Conservation (phyloP, 2,888 invertebrate species). For the Urechis unicinctus region DNA sequence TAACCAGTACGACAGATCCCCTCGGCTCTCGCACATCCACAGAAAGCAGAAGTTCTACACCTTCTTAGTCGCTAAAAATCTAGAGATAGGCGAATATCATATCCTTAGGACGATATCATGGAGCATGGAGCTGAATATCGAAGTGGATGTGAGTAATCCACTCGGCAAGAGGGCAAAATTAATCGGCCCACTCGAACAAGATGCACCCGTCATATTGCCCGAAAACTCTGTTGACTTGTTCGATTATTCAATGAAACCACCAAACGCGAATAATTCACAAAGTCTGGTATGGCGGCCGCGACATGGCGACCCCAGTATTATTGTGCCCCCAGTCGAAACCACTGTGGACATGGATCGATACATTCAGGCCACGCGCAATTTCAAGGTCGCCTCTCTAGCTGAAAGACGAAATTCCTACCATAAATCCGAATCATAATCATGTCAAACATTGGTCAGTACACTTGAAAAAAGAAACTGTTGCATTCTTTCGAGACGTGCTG, state of each 20-base stretch:
- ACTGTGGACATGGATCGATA: constrained; percentile 21
- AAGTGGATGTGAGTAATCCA: constrained; percentile 38
- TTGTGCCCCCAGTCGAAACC: constrained; percentile 38
- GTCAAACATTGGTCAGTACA: no score
- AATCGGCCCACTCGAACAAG: constrained; percentile 20
- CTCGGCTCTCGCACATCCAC: constrained; percentile 44
- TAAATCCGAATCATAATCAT: no score
- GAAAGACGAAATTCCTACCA: no score
- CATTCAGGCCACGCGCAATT: no score
- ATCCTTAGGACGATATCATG: constrained; percentile 42
- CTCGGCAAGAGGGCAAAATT: constrained; percentile 40
- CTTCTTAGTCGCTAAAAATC: constrained; percentile 48
- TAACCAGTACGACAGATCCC: constrained; percentile 35
- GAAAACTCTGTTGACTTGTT: constrained; percentile 2
- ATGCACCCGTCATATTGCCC: constrained; percentile 12
- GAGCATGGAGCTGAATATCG: constrained; percentile 45
- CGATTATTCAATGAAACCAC: constrained; percentile 13
- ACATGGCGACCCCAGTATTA: constrained; percentile 33
- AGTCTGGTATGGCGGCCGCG: constrained; percentile 43
- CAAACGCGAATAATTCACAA: constrained; percentile 19
- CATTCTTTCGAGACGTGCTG: no score
- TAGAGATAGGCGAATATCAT: constrained; percentile 38
- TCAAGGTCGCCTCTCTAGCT: no score
- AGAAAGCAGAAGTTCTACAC: constrained; percentile 49
- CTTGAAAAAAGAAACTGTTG: no score